These are phyloP conservation scores for Melitaea athalia DNA, from an alignment of 2,888 invertebrate species.

Conservation along the genomic window DNA sequence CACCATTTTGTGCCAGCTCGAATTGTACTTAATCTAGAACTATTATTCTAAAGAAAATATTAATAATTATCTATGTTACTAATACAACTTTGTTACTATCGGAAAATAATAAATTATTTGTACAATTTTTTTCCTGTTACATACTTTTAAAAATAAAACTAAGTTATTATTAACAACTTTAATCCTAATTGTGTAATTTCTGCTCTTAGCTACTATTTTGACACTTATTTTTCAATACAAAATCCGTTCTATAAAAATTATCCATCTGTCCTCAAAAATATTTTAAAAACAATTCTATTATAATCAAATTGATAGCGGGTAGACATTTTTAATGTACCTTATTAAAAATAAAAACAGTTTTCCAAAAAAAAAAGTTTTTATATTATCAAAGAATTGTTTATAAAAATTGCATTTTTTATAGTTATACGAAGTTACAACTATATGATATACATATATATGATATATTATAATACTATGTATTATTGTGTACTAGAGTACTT, in stretches of 20 bases:
- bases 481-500: conserved; percentile 6
- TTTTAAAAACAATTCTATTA: conserved; percentile 13
- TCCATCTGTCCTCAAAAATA: conserved; percentile 11
- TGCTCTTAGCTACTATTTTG: not conserved
- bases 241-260: conserved; percentile 11
- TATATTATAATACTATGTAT: conserved; percentile 16
- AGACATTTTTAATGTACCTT: conserved; percentile 6
- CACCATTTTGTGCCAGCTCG: too few relatives aligned
- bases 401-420: conserved; percentile 3
- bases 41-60: not conserved
- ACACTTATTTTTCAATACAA: conserved; percentile 11
- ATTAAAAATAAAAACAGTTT: not conserved
- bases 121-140: not conserved
- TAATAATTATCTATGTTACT: conserved; percentile 4
- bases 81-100: not conserved
- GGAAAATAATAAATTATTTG: not conserved
- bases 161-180: not conserved
- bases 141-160: not conserved
- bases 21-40: conserved; percentile 17
- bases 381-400: conserved; percentile 1
- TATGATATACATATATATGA: not conserved
- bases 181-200: not conserved
- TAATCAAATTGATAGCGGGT: not conserved
- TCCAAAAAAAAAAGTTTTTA: not conserved
- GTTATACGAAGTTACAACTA: conserved; percentile 17